Evolutionary conservation across 2,797 vertebrate species (phyloP).

Genomic region (Pantherophis vulpinus): DNA sequence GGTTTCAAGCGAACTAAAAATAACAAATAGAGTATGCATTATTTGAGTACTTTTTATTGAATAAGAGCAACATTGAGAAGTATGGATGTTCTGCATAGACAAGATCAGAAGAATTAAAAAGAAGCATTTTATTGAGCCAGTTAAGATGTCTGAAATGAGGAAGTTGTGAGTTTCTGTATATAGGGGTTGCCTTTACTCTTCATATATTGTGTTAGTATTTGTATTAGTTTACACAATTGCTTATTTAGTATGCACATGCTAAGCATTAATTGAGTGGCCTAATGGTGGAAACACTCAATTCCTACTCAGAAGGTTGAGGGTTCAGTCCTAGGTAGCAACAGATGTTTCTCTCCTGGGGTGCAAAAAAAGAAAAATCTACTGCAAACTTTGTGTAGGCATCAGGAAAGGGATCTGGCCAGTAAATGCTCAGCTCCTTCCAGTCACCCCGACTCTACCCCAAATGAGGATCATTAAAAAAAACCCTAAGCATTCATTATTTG

Average conservation of each 20-base stretch:
- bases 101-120: background rate
- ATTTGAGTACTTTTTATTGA: background rate
- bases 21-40: background rate
- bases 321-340: background rate
- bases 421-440: background rate
- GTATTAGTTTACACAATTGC: accelerated
- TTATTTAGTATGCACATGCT: background rate
- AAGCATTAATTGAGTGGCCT: background rate
- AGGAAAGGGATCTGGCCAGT: background rate
- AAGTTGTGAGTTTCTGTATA: background rate
- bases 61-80: background rate
- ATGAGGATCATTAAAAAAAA: background rate
- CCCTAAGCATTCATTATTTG: background rate
- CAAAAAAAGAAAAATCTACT: background rate
- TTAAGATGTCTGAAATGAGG: background rate
- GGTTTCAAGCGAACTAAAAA: background rate
- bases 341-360: background rate
- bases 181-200: background rate
- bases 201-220: background rate
- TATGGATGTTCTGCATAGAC: background rate
- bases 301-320: background rate
- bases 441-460: background rate
- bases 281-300: background rate
- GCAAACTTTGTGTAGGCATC: background rate
- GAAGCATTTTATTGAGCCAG: background rate